Conservation (phyloP, 2,113 vertebrate genomes). For the Pteropus alecto region DNA sequence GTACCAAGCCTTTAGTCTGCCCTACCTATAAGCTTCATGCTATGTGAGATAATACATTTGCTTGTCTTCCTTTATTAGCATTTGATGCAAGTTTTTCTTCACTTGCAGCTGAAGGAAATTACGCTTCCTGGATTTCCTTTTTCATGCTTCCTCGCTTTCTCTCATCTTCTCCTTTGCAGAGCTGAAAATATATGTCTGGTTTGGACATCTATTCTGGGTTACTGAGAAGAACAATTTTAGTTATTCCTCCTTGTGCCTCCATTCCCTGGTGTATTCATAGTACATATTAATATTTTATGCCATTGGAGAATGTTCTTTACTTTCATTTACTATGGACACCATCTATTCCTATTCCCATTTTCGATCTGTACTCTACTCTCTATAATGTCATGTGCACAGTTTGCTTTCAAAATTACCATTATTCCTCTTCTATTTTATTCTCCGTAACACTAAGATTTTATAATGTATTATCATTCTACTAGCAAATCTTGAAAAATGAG, state of each 20-base stretch:
- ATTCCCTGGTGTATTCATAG: background rate
- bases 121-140: background rate
- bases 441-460: background rate
- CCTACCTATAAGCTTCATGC: background rate
- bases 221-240: background rate
- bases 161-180: background rate
- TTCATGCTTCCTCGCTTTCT: background rate
- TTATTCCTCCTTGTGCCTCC: background rate
- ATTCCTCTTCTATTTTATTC: background rate
- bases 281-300: background rate
- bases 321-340: background rate
- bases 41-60: background rate
- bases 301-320: background rate
- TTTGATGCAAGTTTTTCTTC: background rate
- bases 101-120: background rate
- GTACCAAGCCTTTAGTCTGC: too few species aligned
- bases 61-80: background rate
- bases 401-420: background rate
- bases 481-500: slow-evolving; percentile 43
- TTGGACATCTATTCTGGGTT: background rate
- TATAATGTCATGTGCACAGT: background rate
- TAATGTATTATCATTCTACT: background rate
- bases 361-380: background rate
- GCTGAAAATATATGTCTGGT: background rate
- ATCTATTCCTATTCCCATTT: background rate